These are phyloP conservation scores for Lepidurus apus DNA, from an alignment of 1,140 invertebrate genomes.

Conservation along the genomic window DNA sequence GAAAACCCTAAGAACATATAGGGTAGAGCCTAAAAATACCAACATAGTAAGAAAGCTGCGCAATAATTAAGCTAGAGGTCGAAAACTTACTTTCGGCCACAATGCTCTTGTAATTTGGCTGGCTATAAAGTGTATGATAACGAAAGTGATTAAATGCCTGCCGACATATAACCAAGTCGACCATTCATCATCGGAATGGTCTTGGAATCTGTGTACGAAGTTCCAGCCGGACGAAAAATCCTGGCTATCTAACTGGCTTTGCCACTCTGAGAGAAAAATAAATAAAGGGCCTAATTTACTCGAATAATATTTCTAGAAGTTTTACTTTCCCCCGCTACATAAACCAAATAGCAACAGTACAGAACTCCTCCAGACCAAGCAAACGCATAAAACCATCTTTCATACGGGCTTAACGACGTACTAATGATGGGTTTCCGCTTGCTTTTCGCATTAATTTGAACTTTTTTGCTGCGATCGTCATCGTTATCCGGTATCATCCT, in stretches of 20 bases:
- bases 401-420: not conserved
- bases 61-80: not conserved
- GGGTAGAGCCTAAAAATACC: not conserved
- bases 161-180: constrained; percentile 47
- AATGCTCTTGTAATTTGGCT: constrained; percentile 37
- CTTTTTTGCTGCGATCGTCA: not conserved
- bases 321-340: constrained; percentile 33
- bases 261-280: constrained; percentile 29
- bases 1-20: constrained; percentile 1
- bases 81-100: not conserved
- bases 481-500: not conserved
- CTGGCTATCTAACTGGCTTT: constrained; percentile 35
- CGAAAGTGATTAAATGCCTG: constrained; percentile 44
- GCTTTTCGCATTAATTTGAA: not conserved
- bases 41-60: not conserved
- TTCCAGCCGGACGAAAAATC: constrained; percentile 35
- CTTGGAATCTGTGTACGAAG: constrained; percentile 45
- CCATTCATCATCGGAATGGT: constrained; percentile 54
- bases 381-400: constrained; percentile 26
- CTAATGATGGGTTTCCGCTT: not conserved
- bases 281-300: constrained; percentile 1
- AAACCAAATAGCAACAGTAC: constrained; percentile 31
- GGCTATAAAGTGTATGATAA: constrained; percentile 45
- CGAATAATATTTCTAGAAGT: not conserved
- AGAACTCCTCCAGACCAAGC: constrained; percentile 27